phyloP scores from a whole-genome alignment of 2,888 invertebrate species.

The Amorpha juglandis region DNA sequence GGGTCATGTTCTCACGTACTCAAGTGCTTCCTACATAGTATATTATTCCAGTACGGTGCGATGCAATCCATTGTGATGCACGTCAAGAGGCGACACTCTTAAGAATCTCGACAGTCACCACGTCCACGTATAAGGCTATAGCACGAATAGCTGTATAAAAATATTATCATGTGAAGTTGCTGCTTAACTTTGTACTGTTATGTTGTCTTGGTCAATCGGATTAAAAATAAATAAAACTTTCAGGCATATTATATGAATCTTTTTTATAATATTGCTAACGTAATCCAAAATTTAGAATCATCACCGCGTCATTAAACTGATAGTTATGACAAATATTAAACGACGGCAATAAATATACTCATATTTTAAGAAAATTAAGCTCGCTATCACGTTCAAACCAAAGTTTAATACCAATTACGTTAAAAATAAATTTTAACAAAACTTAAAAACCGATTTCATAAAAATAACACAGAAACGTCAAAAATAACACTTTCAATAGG shows the following conservation, averaged over 20 bases:
- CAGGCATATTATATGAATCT: too few relatives aligned
- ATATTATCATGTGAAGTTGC: background rate
- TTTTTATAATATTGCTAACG: too few relatives aligned
- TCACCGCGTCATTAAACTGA: too few relatives aligned
- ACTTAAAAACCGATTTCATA: too few relatives aligned
- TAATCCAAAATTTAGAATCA: too few relatives aligned
- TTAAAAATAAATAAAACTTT: background rate
- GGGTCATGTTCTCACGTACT: conserved; percentile 24
- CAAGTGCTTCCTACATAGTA: conserved; percentile 22
- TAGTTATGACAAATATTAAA: background rate
- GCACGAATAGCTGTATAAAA: background rate
- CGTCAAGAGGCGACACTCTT: conserved; percentile 18
- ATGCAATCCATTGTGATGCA: conserved; percentile 22
- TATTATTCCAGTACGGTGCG: conserved; percentile 12
- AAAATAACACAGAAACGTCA: too few relatives aligned
- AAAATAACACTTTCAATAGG: too few relatives aligned
- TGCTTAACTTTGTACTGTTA: background rate
- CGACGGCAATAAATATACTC: too few relatives aligned
- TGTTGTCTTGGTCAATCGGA: background rate
- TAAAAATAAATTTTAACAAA: too few relatives aligned
- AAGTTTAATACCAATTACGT: too few relatives aligned
- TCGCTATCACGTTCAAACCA: background rate
- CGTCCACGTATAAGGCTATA: background rate
- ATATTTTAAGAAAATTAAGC: background rate
- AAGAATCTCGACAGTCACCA: background rate